Base-by-base conservation (phyloP, 2,797 vertebrate species). In the Myotis pilosus region DNA sequence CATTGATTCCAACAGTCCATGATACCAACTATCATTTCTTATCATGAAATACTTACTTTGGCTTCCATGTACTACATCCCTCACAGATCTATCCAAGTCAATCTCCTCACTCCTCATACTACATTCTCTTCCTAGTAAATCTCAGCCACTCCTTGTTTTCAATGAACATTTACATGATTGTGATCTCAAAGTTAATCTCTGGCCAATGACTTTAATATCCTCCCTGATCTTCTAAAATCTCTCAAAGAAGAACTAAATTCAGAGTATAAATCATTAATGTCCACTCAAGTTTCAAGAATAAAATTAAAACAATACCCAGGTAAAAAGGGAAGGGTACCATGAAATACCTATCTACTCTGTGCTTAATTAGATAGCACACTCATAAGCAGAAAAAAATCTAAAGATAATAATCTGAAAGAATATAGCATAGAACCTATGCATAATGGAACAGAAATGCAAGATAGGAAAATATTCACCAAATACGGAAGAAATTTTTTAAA, bases 321-420 rank as follows among this genome's bases (percentile, higher is more conserved):
- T 80, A 72, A 82, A 93, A 87, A 89, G 10, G 71, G 53, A 93
- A 89, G 28, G 36, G 28, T 89, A 83, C 22, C 25, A 93, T 47
- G 30, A 36, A 76, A 95, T 82, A 93, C 57, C 74, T 69, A 81
- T 19, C 12, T 9, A 68, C 17, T 53, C 41, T 64, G 36, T 72
- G 74, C 71, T 92, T 95, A 41, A 89, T 49, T 91, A 76, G 92
- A 90, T 2, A 85, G 62, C 53, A 53, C 9, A 89, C 1, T 72
- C 12, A 89, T 51, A 68, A 95, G 62, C 74, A 91, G n/a, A 72
- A 81, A 84, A 96, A 81, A 95, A 81, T 85, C 68, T 76, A 72
- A 76, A 85, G 30, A 81, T 91, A 92, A 81, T 82, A 89, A 96
- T 49, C 19, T 82, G 30, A 85, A 84, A 93, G 12, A 36, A 76